Evolutionary conservation across 1,140 invertebrate species (phyloP).

Genomic region (Drosophila carrolli): DNA sequence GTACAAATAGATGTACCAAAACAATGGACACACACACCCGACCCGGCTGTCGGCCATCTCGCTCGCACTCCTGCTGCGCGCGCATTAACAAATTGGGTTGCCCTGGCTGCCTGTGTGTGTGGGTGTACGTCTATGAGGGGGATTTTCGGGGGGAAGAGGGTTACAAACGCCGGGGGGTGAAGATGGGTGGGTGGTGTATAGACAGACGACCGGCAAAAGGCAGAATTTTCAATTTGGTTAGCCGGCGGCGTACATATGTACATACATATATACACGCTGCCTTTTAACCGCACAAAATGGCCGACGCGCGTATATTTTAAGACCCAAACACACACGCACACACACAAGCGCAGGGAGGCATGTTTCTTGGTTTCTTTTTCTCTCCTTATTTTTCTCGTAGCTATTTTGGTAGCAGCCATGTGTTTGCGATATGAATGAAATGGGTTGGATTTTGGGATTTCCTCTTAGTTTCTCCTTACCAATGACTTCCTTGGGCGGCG

Average conservation of each 20-base stretch:
- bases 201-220: slow-evolving; percentile 70
- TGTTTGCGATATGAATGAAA: slow-evolving; percentile 77
- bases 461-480: slow-evolving; percentile 57
- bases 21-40: slow-evolving; percentile 66
- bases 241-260: slow-evolving; percentile 50
- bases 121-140: slow-evolving; percentile 8
- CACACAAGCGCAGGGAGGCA: slow-evolving; percentile 19
- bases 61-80: slow-evolving; percentile 43
- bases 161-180: slow-evolving; percentile 19
- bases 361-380: slow-evolving; percentile 50
- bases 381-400: slow-evolving; percentile 58
- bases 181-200: slow-evolving; percentile 14
- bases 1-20: slow-evolving; percentile 79
- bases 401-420: slow-evolving; percentile 78
- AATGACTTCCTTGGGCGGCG: slow-evolving; percentile 81
- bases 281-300: slow-evolving; percentile 75
- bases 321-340: slow-evolving; percentile 58
- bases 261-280: slow-evolving; percentile 37
- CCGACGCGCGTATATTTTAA: slow-evolving; percentile 81
- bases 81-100: slow-evolving; percentile 70
- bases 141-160: background rate
- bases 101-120: slow-evolving; percentile 20
- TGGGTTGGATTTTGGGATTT: slow-evolving; percentile 38
- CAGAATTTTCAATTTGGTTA: slow-evolving; percentile 78
- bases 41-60: slow-evolving; percentile 20